Conservation (phyloP, 2,797 vertebrate species). For the Pygocentrus nattereri region DNA sequence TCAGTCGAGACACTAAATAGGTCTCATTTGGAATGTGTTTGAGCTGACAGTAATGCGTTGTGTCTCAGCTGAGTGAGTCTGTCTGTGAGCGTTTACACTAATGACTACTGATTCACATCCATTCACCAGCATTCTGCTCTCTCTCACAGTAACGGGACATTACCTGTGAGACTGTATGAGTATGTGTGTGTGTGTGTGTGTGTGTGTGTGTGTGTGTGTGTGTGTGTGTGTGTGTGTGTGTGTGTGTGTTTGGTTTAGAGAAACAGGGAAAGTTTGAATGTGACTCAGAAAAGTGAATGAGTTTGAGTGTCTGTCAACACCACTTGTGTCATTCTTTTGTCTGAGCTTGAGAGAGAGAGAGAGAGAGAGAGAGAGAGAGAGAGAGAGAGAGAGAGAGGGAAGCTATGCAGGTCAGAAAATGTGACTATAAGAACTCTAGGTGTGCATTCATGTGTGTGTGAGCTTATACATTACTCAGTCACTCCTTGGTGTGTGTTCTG, state of each 20-base stretch:
- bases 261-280: too few species aligned
- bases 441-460: not conserved
- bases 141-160: constrained; percentile 7
- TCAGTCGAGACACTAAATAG: constrained; percentile 20
- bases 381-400: too few species aligned
- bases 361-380: too few species aligned
- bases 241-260: too few species aligned
- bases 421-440: too few species aligned
- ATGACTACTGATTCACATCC: constrained; percentile 29
- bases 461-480: constrained; percentile 24
- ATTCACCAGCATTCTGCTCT: not conserved
- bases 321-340: too few species aligned
- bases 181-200: not conserved
- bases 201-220: too few species aligned
- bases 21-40: constrained; percentile 28
- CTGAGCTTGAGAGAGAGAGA: too few species aligned
- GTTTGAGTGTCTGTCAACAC: too few species aligned
- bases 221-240: too few species aligned
- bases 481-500: constrained; percentile 31
- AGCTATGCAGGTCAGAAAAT: too few species aligned
- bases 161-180: not conserved
- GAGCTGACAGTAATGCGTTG: constrained; percentile 16
- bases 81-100: constrained; percentile 1
- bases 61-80: constrained; percentile 19
- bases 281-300: too few species aligned